Percentiles rank a stretch among this genome's conserved stretches.
Conservation (phyloP, 35 echinoderm and acorn worm genomes). For the Apostichopus californicus region DNA sequence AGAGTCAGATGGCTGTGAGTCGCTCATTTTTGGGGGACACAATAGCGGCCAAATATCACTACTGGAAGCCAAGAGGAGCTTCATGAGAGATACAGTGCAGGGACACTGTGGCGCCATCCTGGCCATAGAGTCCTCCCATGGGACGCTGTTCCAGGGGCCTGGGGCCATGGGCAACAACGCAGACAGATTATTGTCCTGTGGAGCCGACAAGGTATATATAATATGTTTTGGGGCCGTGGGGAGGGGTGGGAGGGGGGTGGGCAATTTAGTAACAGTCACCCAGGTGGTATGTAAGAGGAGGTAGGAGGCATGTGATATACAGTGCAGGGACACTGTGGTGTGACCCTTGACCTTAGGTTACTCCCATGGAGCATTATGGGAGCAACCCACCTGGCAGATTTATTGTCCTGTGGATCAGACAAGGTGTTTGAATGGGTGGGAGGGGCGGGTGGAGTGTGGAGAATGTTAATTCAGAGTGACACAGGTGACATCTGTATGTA, state of each 20-base stretch:
- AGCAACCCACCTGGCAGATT: not conserved
- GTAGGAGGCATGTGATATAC: constrained; percentile 25
- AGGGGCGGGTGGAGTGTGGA: too few relatives aligned
- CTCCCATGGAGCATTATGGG: constrained; percentile 45
- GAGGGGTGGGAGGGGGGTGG: not conserved
- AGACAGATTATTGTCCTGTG: constrained; percentile 82
- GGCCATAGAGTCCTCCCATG: constrained; percentile 83
- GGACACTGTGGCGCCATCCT: constrained; percentile 79
- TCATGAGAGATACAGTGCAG: constrained; percentile 72
- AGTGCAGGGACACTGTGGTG: constrained; percentile 69
- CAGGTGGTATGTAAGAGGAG: not conserved
- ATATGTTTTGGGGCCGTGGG: not conserved
- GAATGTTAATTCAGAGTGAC: too few relatives aligned
- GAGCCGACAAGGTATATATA: constrained; percentile 75
- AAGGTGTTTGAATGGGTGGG: too few relatives aligned
- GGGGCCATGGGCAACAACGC: constrained; percentile 19
- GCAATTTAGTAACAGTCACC: not conserved
- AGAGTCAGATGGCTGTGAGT: constrained; percentile 63
- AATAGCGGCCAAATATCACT: constrained; percentile 86
- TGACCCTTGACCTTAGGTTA: constrained; percentile 39
- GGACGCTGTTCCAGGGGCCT: constrained; percentile 25
- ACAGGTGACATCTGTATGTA: too few relatives aligned
- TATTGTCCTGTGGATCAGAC: not conserved
- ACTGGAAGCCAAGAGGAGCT: constrained; percentile 62
- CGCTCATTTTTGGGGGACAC: constrained; percentile 85